Conservation (phyloP, 2,888 invertebrate species). For the Aspidapion aeneum region DNA sequence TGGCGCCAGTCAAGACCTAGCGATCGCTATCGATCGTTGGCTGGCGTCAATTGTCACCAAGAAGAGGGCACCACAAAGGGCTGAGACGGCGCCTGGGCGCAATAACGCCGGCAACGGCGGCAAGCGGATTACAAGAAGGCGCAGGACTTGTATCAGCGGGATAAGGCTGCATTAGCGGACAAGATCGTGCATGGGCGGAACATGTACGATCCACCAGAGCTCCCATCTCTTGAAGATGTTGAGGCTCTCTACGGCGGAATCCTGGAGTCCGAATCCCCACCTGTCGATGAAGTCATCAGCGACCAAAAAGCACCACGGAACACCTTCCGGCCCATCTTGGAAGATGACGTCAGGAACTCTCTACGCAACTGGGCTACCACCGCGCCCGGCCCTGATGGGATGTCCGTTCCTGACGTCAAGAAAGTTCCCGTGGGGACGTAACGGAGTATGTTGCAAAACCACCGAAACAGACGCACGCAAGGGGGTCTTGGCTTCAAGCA, state of each 20-base stretch:
- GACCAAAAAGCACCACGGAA: not conserved
- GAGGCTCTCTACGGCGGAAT: slow-evolving; percentile 4
- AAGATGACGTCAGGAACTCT: slow-evolving; percentile 2
- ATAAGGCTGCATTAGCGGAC: not conserved
- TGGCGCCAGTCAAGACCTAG: no score
- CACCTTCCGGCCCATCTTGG: slow-evolving; percentile 5
- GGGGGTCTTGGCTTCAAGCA: no score
- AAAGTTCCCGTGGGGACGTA: not conserved
- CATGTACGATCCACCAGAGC: not conserved
- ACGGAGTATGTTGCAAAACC: no score
- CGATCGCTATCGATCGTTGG: no score
- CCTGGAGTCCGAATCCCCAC: slow-evolving; percentile 1
- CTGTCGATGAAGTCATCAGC: not conserved
- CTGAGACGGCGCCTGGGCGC: no score
- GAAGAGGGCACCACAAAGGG: no score
- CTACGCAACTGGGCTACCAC: slow-evolving; percentile 3
- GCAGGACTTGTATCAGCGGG: not conserved
- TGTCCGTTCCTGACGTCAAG: not conserved
- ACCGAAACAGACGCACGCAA: no score
- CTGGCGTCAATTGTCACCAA: no score
- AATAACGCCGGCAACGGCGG: not conserved
- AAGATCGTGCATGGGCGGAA: not conserved
- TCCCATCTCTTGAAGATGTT: slow-evolving; percentile 1
- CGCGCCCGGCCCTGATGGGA: slow-evolving; percentile 7
- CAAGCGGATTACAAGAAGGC: not conserved